Evolutionary conservation across 2,113 vertebrate genomes (phyloP), one percentile per base, ranked within the genome.

Genomic region (Dolichotis patagonum): DNA sequence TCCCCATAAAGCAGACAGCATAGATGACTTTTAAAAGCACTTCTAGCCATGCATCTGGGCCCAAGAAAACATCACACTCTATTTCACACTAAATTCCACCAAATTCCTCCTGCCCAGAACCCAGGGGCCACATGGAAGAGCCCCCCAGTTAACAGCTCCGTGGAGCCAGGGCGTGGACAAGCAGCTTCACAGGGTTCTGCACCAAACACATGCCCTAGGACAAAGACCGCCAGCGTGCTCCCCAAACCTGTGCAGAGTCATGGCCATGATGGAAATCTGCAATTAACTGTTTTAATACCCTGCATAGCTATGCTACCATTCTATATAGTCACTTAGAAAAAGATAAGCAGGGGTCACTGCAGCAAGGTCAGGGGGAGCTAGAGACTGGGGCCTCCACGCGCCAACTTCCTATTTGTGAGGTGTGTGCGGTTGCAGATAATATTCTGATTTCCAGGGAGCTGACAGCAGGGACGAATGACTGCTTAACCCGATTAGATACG

Each of bases 371-470:
- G 10, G 63, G 73, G 78, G 78, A 24, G 58, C 22, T 73, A 69
- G 92, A 62, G 90, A 83, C 0, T 19, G 4, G 35, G 91, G 30
- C 54, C 60, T 32, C 75, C 0, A 52, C 83, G 58, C 1, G 6
- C 63, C 96, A 97, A 80, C 1, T 83, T 98, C 96, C 95, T 69
- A 22, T 58, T 95, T 90, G 58, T 88, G 58, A 93, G 56, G 78
- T 80, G 78, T 54, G 7, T 96, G 91, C 93, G 88, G 86, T 89
- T 97, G 75, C 85, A 97, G 67, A 90, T 63, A 85, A 35, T 75
- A 65, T 41, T 88, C 85, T 97, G 97, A 97, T 95, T 97, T 98
- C 85, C 80, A 96, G 91, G 19, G 69, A 98, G 96, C 95, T 95
- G 93, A 95, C 95, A 97, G 91, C 52, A 46, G 81, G 97, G 97